Evolutionary conservation across 1,140 invertebrate genomes (phyloP).

Genomic region (Dreissena polymorpha): DNA sequence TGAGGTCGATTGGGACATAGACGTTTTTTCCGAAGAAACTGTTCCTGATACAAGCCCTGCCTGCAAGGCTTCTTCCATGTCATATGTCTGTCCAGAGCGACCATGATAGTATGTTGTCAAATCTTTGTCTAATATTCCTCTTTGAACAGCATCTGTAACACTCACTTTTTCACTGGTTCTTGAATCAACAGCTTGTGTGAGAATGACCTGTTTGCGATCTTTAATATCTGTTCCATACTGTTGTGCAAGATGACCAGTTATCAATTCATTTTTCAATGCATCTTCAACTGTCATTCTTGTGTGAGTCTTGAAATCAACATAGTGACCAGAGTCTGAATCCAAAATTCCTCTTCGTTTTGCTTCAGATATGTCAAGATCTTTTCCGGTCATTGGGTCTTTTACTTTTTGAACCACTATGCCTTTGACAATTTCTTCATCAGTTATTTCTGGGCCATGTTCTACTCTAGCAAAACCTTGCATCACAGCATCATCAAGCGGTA

Average conservation of each 20-base stretch:
- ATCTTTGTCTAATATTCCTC: constrained; percentile 70
- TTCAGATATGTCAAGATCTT: constrained; percentile 85
- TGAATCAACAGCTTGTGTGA: constrained; percentile 83
- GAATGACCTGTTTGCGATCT: constrained; percentile 84
- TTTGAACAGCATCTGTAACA: constrained; percentile 81
- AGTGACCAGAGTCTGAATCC: constrained; percentile 82
- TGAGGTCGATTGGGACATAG: constrained; percentile 74
- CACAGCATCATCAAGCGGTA: constrained; percentile 85
- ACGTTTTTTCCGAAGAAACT: constrained; percentile 66
- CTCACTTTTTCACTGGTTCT: constrained; percentile 86
- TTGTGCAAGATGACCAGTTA: constrained; percentile 88
- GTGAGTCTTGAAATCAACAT: constrained; percentile 83
- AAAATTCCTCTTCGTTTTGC: constrained; percentile 72
- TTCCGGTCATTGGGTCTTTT: constrained; percentile 86
- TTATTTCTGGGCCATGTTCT: constrained; percentile 75
- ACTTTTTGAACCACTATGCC: constrained; percentile 66
- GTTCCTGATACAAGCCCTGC: constrained; percentile 87
- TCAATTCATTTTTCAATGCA: constrained; percentile 88
- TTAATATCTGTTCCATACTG: constrained; percentile 86
- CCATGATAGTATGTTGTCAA: constrained; percentile 82
- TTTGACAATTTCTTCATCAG: constrained; percentile 66
- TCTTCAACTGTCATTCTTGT: constrained; percentile 87
- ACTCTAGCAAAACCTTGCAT: constrained; percentile 76
- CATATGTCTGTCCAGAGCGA: constrained; percentile 64
- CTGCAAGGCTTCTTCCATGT: constrained; percentile 91